Base-by-base conservation (phyloP, 1,140 invertebrate genomes). In the Conopomorpha cramerella region DNA sequence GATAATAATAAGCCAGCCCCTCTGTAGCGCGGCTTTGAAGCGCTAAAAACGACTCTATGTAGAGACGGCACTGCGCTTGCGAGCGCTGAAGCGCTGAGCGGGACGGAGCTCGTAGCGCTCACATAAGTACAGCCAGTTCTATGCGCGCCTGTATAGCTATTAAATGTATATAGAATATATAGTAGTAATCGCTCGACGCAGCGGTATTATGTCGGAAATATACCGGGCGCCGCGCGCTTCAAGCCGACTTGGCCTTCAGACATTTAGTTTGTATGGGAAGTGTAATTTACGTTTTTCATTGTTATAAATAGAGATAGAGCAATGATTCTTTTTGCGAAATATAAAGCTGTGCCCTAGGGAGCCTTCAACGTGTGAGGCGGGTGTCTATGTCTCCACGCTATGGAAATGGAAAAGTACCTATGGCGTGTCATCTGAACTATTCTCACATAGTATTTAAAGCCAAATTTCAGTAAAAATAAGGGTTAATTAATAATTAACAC, bases 121-220 rank as follows among this genome's bases (percentile, higher is more conserved):
- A 76, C 71, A 73, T 73, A 73, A 76, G 68, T 76, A 76, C 71
- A 66, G 68, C 71, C 66, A 73, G 68, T 76, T 76, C 71, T 76
- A 76, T 73, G 68, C 71, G 68, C 68, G 71, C 68, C 68, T 76
- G 71, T 76, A 76, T 76, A 76, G 71, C 71, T 76, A 73, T 76
- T 76, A 76, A 76, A 76, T 76, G 71, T 76, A 76, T 76, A 76
- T 76, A 73, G 71, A 76, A 76, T 76, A 76, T 76, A 76, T 76
- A 76, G 71, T 76, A 76, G 71, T 76, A 76, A 76, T 76, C 71
- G 71, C 71, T 76, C 71, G 71, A 76, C 71, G 71, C 71, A 76
- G 71, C 71, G 71, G 71, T 76, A 76, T 76, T 76, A 76, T 76
- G 71, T 76, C 71, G 71, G 71, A 76, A 76, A 76, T 76, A 76